These are phyloP conservation scores for Hafferia zeledoni DNA, from an alignment of 2,797 vertebrate genomes.

Conservation along the genomic window DNA sequence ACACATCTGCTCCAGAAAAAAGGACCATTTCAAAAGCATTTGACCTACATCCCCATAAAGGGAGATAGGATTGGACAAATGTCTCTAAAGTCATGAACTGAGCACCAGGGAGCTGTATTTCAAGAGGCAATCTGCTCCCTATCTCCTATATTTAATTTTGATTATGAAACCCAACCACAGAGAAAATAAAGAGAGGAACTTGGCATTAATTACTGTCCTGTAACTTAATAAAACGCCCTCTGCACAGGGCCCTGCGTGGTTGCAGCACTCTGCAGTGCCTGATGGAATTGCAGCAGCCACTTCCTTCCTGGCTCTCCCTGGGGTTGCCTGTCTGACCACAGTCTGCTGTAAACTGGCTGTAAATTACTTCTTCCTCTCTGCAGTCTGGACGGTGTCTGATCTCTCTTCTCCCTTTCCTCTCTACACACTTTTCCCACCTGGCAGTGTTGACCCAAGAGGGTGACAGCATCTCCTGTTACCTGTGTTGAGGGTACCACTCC, in stretches of 20 bases:
- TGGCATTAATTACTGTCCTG: slow-evolving; percentile 45
- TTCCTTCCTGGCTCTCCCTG: not conserved
- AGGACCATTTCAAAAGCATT: not conserved
- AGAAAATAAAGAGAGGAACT: slow-evolving; percentile 52
- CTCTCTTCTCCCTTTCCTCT: not conserved
- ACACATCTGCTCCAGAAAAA: not conserved
- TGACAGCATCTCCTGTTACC: not conserved
- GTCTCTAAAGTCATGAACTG: not conserved
- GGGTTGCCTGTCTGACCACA: slow-evolving; percentile 1
- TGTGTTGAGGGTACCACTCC: not conserved
- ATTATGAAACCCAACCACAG: slow-evolving; percentile 38
- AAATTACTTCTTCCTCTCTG: not conserved
- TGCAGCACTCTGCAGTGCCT: not conserved
- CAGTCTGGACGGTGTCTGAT: not conserved
- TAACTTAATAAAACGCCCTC: slow-evolving; percentile 15
- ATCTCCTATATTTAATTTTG: slow-evolving; percentile 32
- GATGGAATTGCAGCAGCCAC: not conserved
- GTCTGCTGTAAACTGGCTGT: not conserved
- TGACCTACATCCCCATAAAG: slow-evolving; percentile 25
- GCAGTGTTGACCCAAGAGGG: not conserved
- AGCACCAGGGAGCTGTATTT: slow-evolving; percentile 28
- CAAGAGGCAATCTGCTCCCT: slow-evolving; percentile 24
- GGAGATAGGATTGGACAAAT: not conserved
- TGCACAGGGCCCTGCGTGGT: slow-evolving; percentile 15
- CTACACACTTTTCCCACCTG: not conserved